phyloP scores from a whole-genome alignment of 2,888 invertebrate genomes.

The Cephus spinipes region DNA sequence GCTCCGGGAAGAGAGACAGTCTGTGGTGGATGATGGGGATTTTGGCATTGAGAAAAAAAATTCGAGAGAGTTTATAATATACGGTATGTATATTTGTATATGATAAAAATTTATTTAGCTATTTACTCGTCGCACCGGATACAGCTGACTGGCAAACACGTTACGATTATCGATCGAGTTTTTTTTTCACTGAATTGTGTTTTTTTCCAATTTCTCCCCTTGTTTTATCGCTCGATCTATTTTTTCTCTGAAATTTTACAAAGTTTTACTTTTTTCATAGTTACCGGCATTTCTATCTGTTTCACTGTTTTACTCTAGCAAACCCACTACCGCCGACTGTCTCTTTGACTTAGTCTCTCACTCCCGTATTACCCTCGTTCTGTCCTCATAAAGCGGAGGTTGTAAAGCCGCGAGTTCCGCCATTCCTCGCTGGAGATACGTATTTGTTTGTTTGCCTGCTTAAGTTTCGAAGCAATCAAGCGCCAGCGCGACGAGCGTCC shows the following conservation, averaged over 20 bases:
- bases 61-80: background rate
- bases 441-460: slow-evolving; percentile 5
- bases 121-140: slow-evolving; percentile 35
- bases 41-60: background rate
- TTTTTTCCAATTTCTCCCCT: background rate
- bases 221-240: background rate
- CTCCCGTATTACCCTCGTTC: background rate
- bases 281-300: background rate
- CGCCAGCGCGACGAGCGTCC: background rate
- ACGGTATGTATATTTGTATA: too few species aligned
- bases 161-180: slow-evolving; percentile 26
- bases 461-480: slow-evolving; percentile 18
- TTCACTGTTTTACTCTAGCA: too few species aligned
- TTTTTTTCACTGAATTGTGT: background rate
- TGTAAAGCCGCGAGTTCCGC: background rate
- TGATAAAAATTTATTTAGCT: background rate
- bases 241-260: background rate
- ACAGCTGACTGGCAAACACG: slow-evolving; percentile 48
- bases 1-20: background rate
- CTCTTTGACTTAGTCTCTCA: background rate
- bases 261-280: background rate
- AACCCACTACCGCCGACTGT: too few species aligned
- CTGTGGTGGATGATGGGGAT: background rate
- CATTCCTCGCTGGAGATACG: background rate
- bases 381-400: background rate